A percentile compares a stretch with the other conserved stretches of the same genome.
Evolutionary conservation across 2,113 vertebrate species (phyloP).

Genomic region (Donacobius atricapilla): DNA sequence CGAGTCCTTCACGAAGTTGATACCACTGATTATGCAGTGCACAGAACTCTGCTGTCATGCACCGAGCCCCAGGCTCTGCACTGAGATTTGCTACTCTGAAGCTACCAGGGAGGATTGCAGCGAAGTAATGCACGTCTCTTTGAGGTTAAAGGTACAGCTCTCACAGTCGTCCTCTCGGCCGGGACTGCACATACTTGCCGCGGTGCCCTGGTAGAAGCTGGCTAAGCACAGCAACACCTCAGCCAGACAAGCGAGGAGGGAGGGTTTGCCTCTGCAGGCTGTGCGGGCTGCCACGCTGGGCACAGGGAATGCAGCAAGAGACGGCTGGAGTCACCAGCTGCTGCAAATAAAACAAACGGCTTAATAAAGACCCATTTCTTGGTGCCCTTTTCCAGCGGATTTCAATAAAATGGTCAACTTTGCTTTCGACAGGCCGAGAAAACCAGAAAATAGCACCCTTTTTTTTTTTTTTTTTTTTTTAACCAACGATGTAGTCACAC

Average conservation of each 20-base stretch:
- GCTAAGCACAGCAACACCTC: not conserved
- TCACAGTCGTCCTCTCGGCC: not conserved
- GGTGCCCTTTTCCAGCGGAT: not conserved
- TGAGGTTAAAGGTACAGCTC: not conserved
- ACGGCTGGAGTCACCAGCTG: not conserved
- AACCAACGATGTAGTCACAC: rapidly evolving
- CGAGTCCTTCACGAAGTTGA: not conserved
- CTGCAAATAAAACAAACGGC: not conserved
- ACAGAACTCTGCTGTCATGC: not conserved
- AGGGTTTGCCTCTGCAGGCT: not conserved
- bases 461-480: not conserved
- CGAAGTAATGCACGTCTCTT: not conserved
- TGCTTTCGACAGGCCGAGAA: not conserved
- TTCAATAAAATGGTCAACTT: not conserved
- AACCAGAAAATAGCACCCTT: not conserved
- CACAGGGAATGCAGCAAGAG: constrained; percentile 56
- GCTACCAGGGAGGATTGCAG: not conserved
- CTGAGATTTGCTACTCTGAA: not conserved
- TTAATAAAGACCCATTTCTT: not conserved
- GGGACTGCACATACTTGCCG: not conserved
- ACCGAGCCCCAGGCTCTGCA: not conserved
- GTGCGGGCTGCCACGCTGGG: constrained; percentile 25
- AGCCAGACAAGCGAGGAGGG: not conserved
- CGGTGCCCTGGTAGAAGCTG: not conserved
- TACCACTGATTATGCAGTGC: not conserved